Percentiles rank a stretch among this genome's conserved stretches.
Evolutionary conservation across 1,140 invertebrate species (phyloP).

Genomic region (Drosophila busckii): DNA sequence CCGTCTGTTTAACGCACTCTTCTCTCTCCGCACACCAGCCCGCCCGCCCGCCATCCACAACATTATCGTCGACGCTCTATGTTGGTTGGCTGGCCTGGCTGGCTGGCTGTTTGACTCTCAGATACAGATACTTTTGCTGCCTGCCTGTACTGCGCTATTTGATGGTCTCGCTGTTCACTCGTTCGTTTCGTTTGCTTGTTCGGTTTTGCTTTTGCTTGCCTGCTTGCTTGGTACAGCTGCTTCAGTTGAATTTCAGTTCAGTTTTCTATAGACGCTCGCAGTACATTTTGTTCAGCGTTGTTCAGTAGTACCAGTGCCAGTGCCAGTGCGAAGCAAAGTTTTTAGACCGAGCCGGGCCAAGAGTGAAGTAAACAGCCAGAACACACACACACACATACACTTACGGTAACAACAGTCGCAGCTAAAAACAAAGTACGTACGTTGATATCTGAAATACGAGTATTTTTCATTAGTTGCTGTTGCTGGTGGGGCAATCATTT

Average conservation of each 20-base stretch:
- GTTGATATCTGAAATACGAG: conserved; percentile 53
- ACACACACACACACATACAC: neutral
- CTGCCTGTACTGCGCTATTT: conserved; percentile 57
- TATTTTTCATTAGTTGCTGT: conserved; percentile 60
- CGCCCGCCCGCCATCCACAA: conserved; percentile 16
- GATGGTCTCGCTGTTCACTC: conserved; percentile 73
- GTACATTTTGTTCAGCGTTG: conserved; percentile 55
- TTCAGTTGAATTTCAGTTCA: conserved; percentile 77
- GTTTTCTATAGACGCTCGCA: conserved; percentile 68
- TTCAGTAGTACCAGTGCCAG: conserved; percentile 34
- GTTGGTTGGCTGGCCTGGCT: conserved; percentile 49
- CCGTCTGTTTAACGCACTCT: conserved; percentile 12
- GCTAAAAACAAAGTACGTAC: conserved; percentile 62
- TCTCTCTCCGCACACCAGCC: conserved; percentile 2
- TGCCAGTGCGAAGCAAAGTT: conserved; percentile 42
- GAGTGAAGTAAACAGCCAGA: conserved; percentile 34
- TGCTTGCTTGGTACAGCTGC: conserved; percentile 65
- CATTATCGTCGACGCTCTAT: conserved; percentile 34
- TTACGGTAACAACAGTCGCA: conserved; percentile 17
- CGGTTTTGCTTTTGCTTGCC: conserved; percentile 30
- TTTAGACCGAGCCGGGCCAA: conserved; percentile 44
- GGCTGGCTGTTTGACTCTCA: conserved; percentile 46
- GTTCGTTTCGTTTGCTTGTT: conserved; percentile 45
- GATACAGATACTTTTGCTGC: conserved; percentile 53
- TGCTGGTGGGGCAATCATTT: conserved; percentile 49